Evolutionary conservation across 1,140 invertebrate species (phyloP), one percentile per base, ranked within the genome.

Genomic region (Andrena cerasifolii): DNA sequence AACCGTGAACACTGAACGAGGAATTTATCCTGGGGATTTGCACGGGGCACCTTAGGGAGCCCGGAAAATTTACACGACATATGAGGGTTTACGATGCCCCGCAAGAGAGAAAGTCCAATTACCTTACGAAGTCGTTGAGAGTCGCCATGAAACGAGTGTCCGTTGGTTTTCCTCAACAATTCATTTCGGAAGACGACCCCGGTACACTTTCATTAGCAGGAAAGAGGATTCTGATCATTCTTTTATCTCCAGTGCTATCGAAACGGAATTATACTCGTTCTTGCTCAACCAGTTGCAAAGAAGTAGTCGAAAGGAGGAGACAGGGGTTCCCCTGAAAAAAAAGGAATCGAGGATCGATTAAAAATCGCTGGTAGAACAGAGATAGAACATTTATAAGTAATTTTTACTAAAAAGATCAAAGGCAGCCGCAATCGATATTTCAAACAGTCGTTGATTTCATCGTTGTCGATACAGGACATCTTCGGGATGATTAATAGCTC

Each of bases 81-180:
- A 47, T 14, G 18, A 8, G 45, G 61, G 49, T 81, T 76, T 82
- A 80, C 45, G 80, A 80, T 49, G 59, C 77, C 63, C 78, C 58
- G 26, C 71, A 71, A 76, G 78, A 80, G 80, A 82, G 78, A 82
- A 80, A 80, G 71, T 80, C 36, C 45, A 40, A 80, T 80, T 72
- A 59, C 51, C 61, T 40, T 70, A 31, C 65, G 62, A 58, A 82
- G 59, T 82, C 45, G 66, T 82, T 53, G 40, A 33, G 53, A 47
- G 28, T 8, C 49, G 58, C 58, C 70, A 45, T 82, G 79, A 82
- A 75, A 53, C 26, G 16, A 40, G 26, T 31, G 49, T 61, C 36
- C 26, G 62, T 51, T 24, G n/a, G 33, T 43, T 51, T 45, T 54
- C 65, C 6, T 2, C 2, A 45, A 62, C 76, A 63, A 81, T 81